A percentile compares a stretch with the other conserved stretches of the same genome.
phyloP scores from a whole-genome alignment of 1,140 invertebrate genomes.

The Drosophila rhopaloa region DNA sequence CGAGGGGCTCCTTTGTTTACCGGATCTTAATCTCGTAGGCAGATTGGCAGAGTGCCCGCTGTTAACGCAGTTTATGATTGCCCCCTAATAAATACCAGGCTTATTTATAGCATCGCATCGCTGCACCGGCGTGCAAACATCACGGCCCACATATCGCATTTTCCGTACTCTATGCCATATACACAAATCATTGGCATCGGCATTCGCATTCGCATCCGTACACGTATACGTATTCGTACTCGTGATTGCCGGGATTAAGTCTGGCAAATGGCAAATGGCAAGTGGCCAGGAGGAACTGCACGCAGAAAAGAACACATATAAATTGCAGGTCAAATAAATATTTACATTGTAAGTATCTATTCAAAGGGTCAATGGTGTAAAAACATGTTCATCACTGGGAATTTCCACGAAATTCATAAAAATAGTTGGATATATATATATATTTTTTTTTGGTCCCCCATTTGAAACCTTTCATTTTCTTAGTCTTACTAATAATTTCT shows the following conservation, averaged over 20 bases:
- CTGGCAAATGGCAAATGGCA: constrained; percentile 22
- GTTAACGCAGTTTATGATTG: constrained; percentile 37
- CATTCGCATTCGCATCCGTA: neutral
- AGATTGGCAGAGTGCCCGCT: neutral
- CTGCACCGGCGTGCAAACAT: constrained; percentile 25
- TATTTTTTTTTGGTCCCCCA: no score
- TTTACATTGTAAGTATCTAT: neutral
- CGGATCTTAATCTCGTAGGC: neutral
- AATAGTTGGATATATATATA: no score
- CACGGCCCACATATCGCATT: constrained; percentile 8
- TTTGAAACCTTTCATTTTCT: no score
- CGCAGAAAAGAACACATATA: neutral
- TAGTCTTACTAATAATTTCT: no score
- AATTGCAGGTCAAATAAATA: neutral
- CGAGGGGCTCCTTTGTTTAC: constrained; percentile 16
- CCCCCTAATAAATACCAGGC: constrained; percentile 27
- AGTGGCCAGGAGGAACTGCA: constrained; percentile 12
- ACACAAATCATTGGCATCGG: constrained; percentile 4
- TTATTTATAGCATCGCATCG: constrained; percentile 29
- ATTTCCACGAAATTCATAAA: no score
- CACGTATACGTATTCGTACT: constrained; percentile 2
- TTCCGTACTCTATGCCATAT: neutral
- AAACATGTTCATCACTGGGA: no score
- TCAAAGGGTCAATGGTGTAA: no score
- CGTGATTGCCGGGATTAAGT: constrained; percentile 20